phyloP scores from a whole-genome alignment of 2,113 vertebrate genomes.

The Aspidoscelis tigris region DNA sequence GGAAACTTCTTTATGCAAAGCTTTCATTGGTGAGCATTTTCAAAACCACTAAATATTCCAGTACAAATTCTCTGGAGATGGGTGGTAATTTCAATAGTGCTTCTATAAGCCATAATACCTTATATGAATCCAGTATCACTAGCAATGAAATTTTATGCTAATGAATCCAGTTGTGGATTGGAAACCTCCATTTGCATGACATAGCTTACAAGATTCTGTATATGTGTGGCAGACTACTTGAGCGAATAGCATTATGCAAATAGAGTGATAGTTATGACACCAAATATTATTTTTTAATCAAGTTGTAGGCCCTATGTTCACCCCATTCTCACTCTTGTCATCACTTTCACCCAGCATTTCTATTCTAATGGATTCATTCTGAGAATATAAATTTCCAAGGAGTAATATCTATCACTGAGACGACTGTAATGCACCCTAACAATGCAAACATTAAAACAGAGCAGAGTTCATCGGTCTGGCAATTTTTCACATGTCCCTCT shows the following conservation, averaged over 20 bases:
- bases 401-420: conserved; percentile 49
- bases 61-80: background rate
- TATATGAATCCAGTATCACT: background rate
- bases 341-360: conserved; percentile 14
- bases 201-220: background rate
- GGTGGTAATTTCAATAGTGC: background rate
- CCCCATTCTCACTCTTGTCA: background rate
- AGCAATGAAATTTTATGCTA: background rate
- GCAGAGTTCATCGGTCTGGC: conserved; percentile 50
- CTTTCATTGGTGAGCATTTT: background rate
- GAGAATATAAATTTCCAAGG: conserved; percentile 53
- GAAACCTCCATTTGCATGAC: conserved; percentile 6
- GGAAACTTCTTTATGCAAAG: background rate
- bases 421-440: conserved; percentile 56
- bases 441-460: conserved; percentile 54
- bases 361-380: background rate
- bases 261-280: background rate
- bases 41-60: background rate
- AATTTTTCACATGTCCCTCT: conserved; percentile 55
- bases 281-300: conserved; percentile 28
- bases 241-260: conserved; percentile 17
- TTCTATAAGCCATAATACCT: background rate
- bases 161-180: background rate
- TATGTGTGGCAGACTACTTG: background rate
- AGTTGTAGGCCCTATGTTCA: background rate